A percentile compares a stretch with the other conserved stretches of the same genome.
Conservation (phyloP, 1,140 invertebrate species). For the Philaenus spumarius region DNA sequence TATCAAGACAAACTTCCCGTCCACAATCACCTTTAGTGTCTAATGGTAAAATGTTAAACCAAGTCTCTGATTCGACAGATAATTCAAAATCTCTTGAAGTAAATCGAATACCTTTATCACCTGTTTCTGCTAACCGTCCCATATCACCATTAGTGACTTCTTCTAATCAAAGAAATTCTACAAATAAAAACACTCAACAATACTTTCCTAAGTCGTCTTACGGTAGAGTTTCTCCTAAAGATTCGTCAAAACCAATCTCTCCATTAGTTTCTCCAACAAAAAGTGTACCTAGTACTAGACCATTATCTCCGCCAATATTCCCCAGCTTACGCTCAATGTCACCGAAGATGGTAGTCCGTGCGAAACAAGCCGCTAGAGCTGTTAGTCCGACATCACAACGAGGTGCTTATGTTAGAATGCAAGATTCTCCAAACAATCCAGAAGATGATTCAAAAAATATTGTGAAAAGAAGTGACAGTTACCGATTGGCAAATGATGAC, state of each 20-base stretch:
- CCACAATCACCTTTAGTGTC: slow-evolving; percentile 3
- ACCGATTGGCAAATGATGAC: slow-evolving; percentile 64
- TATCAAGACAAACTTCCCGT: background rate
- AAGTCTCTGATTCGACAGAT: background rate
- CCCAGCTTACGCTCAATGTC: slow-evolving; percentile 20
- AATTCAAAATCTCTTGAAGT: too few relatives aligned
- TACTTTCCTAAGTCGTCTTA: slow-evolving; percentile 18
- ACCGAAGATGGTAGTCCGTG: slow-evolving; percentile 27
- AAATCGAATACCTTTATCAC: slow-evolving; percentile 6
- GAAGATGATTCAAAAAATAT: slow-evolving; percentile 40
- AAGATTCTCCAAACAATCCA: slow-evolving; percentile 21
- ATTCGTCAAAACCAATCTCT: slow-evolving; percentile 15
- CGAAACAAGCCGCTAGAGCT: slow-evolving; percentile 15
- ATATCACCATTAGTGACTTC: slow-evolving; percentile 16
- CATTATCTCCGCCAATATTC: slow-evolving; percentile 14
- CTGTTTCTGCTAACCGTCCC: slow-evolving; percentile 12
- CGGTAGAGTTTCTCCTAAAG: background rate
- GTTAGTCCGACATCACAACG: slow-evolving; percentile 20
- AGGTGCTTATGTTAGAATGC: slow-evolving; percentile 31
- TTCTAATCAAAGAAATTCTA: slow-evolving; percentile 9
- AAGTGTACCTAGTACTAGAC: background rate
- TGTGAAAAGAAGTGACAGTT: slow-evolving; percentile 76
- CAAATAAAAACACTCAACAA: slow-evolving; percentile 17
- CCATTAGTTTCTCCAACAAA: slow-evolving; percentile 21
- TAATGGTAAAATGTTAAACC: background rate